Percentiles rank a stretch among this genome's conserved stretches.
These are phyloP conservation scores for Eupsilia transversa DNA, from an alignment of 2,888 invertebrate species.

Conservation along the genomic window DNA sequence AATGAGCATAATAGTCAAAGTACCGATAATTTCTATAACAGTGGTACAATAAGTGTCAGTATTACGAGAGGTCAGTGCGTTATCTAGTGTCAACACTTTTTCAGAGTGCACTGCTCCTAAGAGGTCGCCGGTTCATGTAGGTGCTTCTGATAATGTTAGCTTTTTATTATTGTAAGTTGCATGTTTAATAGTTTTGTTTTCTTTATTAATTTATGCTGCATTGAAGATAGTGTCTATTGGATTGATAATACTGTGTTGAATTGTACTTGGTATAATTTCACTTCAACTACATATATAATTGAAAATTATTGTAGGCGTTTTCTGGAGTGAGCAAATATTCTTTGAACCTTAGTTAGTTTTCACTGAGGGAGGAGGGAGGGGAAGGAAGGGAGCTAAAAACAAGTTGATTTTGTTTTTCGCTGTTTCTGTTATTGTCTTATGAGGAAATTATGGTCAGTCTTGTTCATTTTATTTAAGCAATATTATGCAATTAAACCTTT, in stretches of 20 bases:
- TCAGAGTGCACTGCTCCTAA: constrained; percentile 68
- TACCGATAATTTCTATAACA: constrained; percentile 63
- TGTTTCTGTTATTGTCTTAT: background rate
- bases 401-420: background rate
- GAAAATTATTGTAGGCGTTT: background rate
- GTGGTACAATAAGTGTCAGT: constrained; percentile 60
- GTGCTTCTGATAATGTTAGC: constrained; percentile 63
- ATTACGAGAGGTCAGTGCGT: constrained; percentile 67
- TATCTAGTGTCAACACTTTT: constrained; percentile 69
- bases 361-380: no score
- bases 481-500: constrained; percentile 3
- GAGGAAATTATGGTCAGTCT: background rate
- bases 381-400: no score
- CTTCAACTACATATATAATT: constrained; percentile 1
- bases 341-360: background rate
- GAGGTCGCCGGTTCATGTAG: constrained; percentile 63
- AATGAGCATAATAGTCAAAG: constrained; percentile 32
- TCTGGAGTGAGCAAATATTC: background rate
- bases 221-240: constrained; percentile 32
- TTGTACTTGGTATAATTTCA: constrained; percentile 2
- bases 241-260: constrained; percentile 15
- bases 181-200: constrained; percentile 64
- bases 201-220: constrained; percentile 48
- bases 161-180: constrained; percentile 59
- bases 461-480: background rate